Base-by-base conservation (phyloP, 2,888 invertebrate genomes). In the Parnassius glacialis region DNA sequence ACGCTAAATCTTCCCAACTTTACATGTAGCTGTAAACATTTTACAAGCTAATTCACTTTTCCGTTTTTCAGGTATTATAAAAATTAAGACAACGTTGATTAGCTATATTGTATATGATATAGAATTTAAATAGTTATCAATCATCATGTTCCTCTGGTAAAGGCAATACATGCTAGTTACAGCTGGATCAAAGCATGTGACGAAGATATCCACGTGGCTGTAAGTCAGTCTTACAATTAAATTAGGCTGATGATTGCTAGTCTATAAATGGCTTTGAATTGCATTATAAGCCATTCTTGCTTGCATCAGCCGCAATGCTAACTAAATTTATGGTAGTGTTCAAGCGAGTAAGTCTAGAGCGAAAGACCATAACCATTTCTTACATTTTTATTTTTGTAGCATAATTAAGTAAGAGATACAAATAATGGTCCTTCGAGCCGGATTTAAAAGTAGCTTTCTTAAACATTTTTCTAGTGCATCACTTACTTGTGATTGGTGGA, bases 401-500 rank as follows among this genome's bases (percentile, higher is more conserved):
- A 34, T 5, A 34, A 7, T 34, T 34, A 34, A 34, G 34, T 34
- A 7, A 45, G 7, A 45, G 7, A 45, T 12, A 45, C 12, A 45
- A 45, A 7, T 52, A 55, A 63, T 65, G 68, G 68, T 69, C 69
- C 68, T 70, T 66, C 64, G 68, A 68, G 74, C 69, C 65, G 62
- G 70, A 66, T 64, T 53, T 61, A 69, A 54, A 62, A 68, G 64
- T 65, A 67, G 68, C 69, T 68, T 68, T 72, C 73, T 70, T 65
- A 67, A 68, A 69, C 70, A 68, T 69, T 66, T 68, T 65, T 68
- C 67, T 42, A 75, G 88, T 88, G 89, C 90, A 87, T 85, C 85
- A 89, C 87, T 89, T 92, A 94, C 94, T 94, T 94, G 90, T 95
- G 95, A 88, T 95, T 94, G 83, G 95, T 94, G 80, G 96, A 95